Base-by-base conservation (phyloP, 2,888 invertebrate genomes). In the Chymomyza amoena region DNA sequence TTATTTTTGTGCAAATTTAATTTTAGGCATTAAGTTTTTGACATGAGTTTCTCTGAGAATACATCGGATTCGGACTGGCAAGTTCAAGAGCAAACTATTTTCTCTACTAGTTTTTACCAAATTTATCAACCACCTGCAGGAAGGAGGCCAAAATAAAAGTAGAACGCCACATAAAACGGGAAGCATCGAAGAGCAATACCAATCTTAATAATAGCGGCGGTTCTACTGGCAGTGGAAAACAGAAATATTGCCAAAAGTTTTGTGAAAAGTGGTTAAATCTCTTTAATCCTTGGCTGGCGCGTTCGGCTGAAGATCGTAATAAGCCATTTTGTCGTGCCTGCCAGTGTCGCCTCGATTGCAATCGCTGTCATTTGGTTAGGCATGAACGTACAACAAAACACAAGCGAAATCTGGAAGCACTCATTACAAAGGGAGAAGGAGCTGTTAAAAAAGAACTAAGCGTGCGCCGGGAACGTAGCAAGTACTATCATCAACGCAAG, bases 311-410 rank as follows among this genome's bases (percentile, higher is more conserved):
- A 6, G 91, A 91, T 68, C 80, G 84, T 0, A 81, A 89, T 61
- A 90, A 91, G 68, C 91, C 91, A 0, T 91, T 88, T 62, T 91
- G 91, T 36, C 78, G 86, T 6, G 91, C 89, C 0, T 91, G 91
- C 52, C 89, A 88, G 62, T 90, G 89, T 63, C 81, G 87, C 0
- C 63, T 91, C 16, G 91, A 91, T 62, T 91, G 91, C 54, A 91
- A 91, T 69, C 90, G 90, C 4, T 90, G 91, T 45, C 91, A 91
- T 61, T 69, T 91, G 28, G 87, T 88, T 16, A 79, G 91, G 0
- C 91, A 91, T 56, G 90, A 91, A 39, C 85, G 87, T 0, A 91
- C 91, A 1, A 86, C 88, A 9, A 91, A 91, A 20, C 91, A 91
- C 69, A 79, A 86, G 16, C 81, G 90, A 13, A 91, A 91, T 66